A percentile compares a stretch with the other conserved stretches of the same genome.
Evolutionary conservation across 2,888 invertebrate species (phyloP).

Genomic region (Miltochrista miniata): DNA sequence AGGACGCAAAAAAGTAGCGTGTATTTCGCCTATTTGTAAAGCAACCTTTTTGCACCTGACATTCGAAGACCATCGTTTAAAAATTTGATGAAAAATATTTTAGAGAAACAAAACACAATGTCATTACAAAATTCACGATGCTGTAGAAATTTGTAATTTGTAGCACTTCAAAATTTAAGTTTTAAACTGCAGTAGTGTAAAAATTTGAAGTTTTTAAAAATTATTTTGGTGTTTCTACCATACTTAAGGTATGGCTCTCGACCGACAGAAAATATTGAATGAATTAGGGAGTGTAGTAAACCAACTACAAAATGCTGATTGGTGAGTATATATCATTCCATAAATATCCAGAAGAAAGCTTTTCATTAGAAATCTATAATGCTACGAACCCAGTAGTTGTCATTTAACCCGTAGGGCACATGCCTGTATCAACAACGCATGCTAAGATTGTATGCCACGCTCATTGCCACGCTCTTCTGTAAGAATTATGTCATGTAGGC

Average conservation of each 20-base stretch:
- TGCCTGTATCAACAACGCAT: too few relatives aligned
- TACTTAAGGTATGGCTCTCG: constrained; percentile 57
- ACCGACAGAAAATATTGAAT: constrained; percentile 69
- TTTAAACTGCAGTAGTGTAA: constrained; percentile 15
- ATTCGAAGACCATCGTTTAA: constrained; percentile 4
- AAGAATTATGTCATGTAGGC: too few relatives aligned
- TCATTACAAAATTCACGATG: constrained; percentile 11
- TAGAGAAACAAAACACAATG: constrained; percentile 38
- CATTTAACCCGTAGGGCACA: too few relatives aligned
- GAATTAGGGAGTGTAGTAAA: constrained; percentile 76
- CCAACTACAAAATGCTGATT: constrained; percentile 74
- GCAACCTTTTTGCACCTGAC: background rate
- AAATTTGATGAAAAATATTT: constrained; percentile 3
- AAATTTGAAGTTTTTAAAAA: constrained; percentile 19
- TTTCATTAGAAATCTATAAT: too few relatives aligned
- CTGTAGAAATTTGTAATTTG: constrained; percentile 13
- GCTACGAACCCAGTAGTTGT: too few relatives aligned
- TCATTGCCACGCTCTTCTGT: too few relatives aligned
- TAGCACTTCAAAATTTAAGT: constrained; percentile 37
- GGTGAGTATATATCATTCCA: constrained; percentile 48
- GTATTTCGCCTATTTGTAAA: background rate
- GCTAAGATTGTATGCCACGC: too few relatives aligned
- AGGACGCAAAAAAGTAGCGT: too few relatives aligned
- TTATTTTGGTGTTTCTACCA: constrained; percentile 4
- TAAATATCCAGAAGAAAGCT: too few relatives aligned